Percentiles rank a stretch among this genome's conserved stretches.
phyloP scores from a whole-genome alignment of 2,113 vertebrate genomes.

The Laticauda colubrina region DNA sequence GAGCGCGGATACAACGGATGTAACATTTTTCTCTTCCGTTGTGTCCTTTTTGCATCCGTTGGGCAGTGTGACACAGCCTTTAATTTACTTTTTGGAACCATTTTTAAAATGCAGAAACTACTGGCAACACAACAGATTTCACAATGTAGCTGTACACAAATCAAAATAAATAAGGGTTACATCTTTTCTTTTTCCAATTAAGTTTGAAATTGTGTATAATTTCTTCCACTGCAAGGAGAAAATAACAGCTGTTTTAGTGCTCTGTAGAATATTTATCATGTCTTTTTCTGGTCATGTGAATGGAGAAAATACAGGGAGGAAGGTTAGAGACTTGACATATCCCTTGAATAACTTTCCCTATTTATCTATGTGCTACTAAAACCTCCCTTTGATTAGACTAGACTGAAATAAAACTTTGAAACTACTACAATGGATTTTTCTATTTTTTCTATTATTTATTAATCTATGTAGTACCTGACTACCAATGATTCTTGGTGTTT shows the following conservation, averaged over 20 bases:
- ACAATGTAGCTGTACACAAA: background rate
- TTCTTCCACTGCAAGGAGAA: background rate
- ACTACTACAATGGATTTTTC: background rate
- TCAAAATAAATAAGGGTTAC: background rate
- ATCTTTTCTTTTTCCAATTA: background rate
- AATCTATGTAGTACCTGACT: background rate
- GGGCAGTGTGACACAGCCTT: no score
- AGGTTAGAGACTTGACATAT: background rate
- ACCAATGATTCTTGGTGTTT: background rate
- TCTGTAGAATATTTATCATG: background rate
- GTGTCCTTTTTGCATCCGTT: no score
- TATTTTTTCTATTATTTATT: background rate
- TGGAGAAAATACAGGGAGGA: background rate
- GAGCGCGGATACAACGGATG: no score
- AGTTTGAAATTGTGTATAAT: background rate
- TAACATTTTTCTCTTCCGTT: no score
- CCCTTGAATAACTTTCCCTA: background rate
- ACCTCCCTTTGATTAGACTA: background rate
- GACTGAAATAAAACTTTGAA: background rate
- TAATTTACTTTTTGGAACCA: background rate
- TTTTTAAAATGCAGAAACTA: background rate
- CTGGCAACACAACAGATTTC: background rate
- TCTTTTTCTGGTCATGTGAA: background rate
- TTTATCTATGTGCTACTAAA: background rate
- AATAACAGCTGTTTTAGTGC: background rate